Percentiles rank a stretch among this genome's conserved stretches.
phyloP scores from a whole-genome alignment of 2,797 vertebrate species.

The Syndactyla subalaris region DNA sequence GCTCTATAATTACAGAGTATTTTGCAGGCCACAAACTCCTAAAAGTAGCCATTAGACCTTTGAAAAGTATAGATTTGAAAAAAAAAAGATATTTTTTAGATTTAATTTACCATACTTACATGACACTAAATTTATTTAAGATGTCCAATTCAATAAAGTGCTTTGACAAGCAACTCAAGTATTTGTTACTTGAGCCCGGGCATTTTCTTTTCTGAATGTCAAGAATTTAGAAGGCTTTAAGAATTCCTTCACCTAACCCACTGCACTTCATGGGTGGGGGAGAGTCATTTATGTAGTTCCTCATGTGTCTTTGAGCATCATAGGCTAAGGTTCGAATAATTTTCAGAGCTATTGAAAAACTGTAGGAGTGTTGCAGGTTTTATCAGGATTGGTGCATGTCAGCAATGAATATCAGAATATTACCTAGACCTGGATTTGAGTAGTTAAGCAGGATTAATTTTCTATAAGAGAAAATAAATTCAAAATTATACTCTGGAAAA shows the following conservation, averaged over 20 bases:
- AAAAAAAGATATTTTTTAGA: not conserved
- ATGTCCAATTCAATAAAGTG: not conserved
- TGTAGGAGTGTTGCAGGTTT: not conserved
- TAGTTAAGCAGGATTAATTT: not conserved
- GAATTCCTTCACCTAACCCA: not conserved
- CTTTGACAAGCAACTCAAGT: not conserved
- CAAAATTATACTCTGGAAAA: not conserved
- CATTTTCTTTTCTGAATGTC: not conserved
- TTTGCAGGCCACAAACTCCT: not conserved
- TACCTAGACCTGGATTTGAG: not conserved
- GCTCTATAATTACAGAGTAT: not conserved
- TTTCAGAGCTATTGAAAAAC: not conserved
- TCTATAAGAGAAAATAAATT: not conserved
- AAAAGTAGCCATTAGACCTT: not conserved
- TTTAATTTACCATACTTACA: not conserved
- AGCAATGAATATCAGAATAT: not conserved
- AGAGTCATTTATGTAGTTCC: not conserved
- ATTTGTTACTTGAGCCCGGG: not conserved
- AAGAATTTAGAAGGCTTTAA: not conserved
- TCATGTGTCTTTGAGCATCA: not conserved
- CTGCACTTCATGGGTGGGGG: not conserved
- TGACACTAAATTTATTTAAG: not conserved
- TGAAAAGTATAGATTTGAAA: not conserved
- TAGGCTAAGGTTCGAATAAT: not conserved
- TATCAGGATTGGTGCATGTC: not conserved